These are phyloP conservation scores for Carterocephalus palaemon DNA, from an alignment of 2,888 invertebrate genomes.

Conservation along the genomic window DNA sequence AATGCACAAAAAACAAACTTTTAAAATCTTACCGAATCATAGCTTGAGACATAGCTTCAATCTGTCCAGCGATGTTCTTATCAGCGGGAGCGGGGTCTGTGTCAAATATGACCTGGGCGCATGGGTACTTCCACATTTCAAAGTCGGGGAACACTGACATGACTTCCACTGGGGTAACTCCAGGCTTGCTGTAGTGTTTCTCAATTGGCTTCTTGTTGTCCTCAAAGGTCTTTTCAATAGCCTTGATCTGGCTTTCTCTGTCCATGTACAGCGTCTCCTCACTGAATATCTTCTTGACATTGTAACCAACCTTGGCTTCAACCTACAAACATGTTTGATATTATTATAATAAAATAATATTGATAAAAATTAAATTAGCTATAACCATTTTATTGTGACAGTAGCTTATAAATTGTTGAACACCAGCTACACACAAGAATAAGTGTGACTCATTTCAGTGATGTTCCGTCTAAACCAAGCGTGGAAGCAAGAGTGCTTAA, in stretches of 20 bases:
- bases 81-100: conserved; percentile 97
- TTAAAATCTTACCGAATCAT: conserved; percentile 93
- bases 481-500: neutral
- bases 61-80: conserved; percentile 90
- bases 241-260: conserved; percentile 96
- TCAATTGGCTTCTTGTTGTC: conserved; percentile 91
- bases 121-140: conserved; percentile 98
- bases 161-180: conserved; percentile 92
- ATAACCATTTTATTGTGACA: no score
- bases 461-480: no score
- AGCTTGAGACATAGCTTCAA: conserved; percentile 99
- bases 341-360: neutral
- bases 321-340: conserved; percentile 72
- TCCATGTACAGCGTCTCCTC: conserved; percentile 97
- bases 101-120: conserved; percentile 98
- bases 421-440: no score
- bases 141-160: conserved; percentile 96
- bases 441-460: no score
- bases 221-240: conserved; percentile 98
- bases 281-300: conserved; percentile 95
- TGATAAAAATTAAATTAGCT: neutral
- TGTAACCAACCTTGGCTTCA: conserved; percentile 99
- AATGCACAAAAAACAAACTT: neutral
- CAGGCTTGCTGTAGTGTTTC: conserved; percentile 97
- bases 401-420: no score